phyloP scores from a whole-genome alignment of 2,888 invertebrate species.

The Entomobrya multifasciata region DNA sequence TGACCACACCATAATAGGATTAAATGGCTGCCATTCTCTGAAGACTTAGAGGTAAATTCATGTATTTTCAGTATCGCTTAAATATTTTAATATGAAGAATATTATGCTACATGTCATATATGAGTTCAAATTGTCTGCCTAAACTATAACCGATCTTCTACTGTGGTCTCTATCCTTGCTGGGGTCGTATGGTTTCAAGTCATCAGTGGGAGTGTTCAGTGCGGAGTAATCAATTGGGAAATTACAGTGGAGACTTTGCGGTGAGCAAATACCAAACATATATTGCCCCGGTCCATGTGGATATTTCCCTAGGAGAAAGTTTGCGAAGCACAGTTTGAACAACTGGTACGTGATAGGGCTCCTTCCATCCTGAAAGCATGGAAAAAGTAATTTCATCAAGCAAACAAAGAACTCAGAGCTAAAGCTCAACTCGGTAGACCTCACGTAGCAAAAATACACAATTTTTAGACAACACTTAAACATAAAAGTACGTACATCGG shows the following conservation, averaged over 20 bases:
- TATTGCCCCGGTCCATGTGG: conserved; percentile 89
- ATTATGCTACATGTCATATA: too few species aligned
- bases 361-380: conserved; percentile 86
- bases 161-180: conserved; percentile 84
- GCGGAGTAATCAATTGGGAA: conserved; percentile 90
- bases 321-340: conserved; percentile 88
- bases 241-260: conserved; percentile 80
- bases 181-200: conserved; percentile 87
- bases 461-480: too few species aligned
- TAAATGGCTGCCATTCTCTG: too few species aligned
- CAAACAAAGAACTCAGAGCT: not conserved
- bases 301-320: conserved; percentile 88
- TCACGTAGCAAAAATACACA: not conserved
- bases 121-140: too few species aligned
- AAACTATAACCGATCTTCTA: conserved; percentile 87
- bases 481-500: conserved; percentile 88
- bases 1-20: too few species aligned
- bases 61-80: too few species aligned
- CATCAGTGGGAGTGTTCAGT: conserved; percentile 87
- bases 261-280: conserved; percentile 84
- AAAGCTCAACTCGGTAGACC: not conserved
- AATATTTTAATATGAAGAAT: too few species aligned
- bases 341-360: conserved; percentile 86
- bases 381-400: conserved; percentile 67
- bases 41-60: too few species aligned